Percentiles rank a stretch among this genome's conserved stretches.
Evolutionary conservation across 2,113 vertebrate species (phyloP).

Genomic region (Podilymbus podiceps): DNA sequence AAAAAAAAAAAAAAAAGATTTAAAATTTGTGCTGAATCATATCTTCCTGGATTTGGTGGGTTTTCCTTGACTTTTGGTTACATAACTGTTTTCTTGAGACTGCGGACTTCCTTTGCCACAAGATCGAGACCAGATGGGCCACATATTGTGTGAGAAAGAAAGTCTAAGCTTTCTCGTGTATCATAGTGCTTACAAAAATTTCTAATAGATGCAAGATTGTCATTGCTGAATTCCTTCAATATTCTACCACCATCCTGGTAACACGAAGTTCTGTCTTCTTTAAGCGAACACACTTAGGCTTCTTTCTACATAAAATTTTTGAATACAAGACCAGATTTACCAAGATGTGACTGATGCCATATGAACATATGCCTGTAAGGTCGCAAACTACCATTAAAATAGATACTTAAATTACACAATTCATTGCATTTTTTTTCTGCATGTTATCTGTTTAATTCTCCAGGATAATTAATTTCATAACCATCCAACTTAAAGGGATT

Average conservation of each 20-base stretch:
- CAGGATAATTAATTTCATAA: background rate
- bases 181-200: background rate
- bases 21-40: background rate
- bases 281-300: background rate
- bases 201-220: background rate
- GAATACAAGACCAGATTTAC: background rate
- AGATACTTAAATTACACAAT: background rate
- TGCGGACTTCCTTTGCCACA: background rate
- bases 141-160: background rate
- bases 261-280: background rate
- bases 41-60: background rate
- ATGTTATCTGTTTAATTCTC: constrained; percentile 6
- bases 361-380: background rate
- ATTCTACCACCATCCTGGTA: background rate
- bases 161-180: background rate
- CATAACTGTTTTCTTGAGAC: fast-evolving
- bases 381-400: background rate
- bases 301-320: background rate
- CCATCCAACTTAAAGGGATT: background rate
- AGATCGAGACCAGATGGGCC: background rate
- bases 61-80: background rate
- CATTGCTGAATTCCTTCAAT: background rate
- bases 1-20: background rate
- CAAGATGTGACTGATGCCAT: background rate
- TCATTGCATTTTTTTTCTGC: background rate